Evolutionary conservation across 1,140 invertebrate genomes (phyloP).

Genomic region (Drosophila subobscura): DNA sequence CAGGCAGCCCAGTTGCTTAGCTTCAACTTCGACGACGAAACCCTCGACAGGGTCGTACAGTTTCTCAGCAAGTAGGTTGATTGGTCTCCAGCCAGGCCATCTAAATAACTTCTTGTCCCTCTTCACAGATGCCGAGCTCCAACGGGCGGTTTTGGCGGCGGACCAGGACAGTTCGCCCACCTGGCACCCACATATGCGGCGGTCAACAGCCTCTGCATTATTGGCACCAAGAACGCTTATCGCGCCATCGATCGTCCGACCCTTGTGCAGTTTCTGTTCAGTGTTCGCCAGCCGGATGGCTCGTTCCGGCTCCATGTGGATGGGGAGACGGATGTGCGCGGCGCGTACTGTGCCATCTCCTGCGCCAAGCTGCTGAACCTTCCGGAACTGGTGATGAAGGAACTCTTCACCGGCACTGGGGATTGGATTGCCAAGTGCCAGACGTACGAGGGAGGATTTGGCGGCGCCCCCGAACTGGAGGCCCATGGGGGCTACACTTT

Average conservation of each 20-base stretch:
- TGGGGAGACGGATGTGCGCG: slow-evolving; percentile 98
- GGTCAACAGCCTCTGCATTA: slow-evolving; percentile 94
- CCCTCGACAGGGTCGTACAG: slow-evolving; percentile 87
- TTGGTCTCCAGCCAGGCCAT: not conserved
- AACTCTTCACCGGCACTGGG: slow-evolving; percentile 93
- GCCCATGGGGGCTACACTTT: slow-evolving; percentile 99
- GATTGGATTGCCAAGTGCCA: slow-evolving; percentile 97
- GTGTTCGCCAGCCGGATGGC: slow-evolving; percentile 92
- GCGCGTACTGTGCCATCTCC: slow-evolving; percentile 96
- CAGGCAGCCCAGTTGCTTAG: slow-evolving; percentile 94
- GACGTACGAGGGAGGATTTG: slow-evolving; percentile 99
- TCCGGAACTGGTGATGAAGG: slow-evolving; percentile 85
- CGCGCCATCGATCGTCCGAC: slow-evolving; percentile 91
- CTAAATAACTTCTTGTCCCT: slow-evolving; percentile 9
- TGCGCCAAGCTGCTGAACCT: slow-evolving; percentile 95
- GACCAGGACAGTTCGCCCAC: slow-evolving; percentile 95
- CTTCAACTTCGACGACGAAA: slow-evolving; percentile 87
- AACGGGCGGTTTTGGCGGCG: slow-evolving; percentile 96
- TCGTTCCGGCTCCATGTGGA: slow-evolving; percentile 95
- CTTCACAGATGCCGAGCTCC: slow-evolving; percentile 89
- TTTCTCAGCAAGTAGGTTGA: slow-evolving; percentile 86
- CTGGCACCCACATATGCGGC: slow-evolving; percentile 98
- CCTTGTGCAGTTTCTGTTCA: slow-evolving; percentile 91
- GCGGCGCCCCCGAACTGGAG: slow-evolving; percentile 96
- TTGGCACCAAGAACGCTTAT: slow-evolving; percentile 94